A percentile compares a stretch with the other conserved stretches of the same genome.
These are phyloP conservation scores for Scaptomyza parva DNA, from an alignment of 2,888 invertebrate species.

Conservation along the genomic window DNA sequence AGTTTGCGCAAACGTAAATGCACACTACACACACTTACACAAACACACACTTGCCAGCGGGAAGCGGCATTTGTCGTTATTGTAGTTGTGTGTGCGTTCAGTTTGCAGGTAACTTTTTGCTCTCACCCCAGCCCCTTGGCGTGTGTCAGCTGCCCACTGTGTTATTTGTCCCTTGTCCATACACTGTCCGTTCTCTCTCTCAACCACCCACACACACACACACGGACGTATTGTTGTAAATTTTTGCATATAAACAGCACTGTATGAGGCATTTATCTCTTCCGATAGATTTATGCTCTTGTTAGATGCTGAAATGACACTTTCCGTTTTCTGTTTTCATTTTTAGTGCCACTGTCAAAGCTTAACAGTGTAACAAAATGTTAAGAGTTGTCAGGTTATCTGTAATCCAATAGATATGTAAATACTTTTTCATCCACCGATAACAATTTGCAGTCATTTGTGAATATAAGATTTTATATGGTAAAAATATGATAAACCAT, in stretches of 20 bases:
- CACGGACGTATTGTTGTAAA: conserved; percentile 1
- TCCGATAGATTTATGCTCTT: conserved; percentile 5
- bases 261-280: conserved; percentile 16
- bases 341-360: no score
- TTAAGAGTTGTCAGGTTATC: no score
- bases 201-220: conserved; percentile 51
- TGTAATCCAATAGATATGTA: no score
- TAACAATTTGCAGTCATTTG: no score
- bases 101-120: conserved; percentile 37
- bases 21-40: conserved; percentile 32
- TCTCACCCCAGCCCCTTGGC: conserved; percentile 25
- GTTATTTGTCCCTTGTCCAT: conserved; percentile 3
- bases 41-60: conserved; percentile 10
- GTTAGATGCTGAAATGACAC: conserved; percentile 11
- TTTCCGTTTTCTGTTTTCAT: neutral
- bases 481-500: no score
- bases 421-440: no score
- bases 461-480: no score
- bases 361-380: neutral
- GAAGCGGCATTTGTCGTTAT: conserved; percentile 17
- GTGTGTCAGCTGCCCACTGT: conserved; percentile 57
- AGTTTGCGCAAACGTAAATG: conserved; percentile 51
- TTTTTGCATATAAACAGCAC: conserved; percentile 26
- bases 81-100: conserved; percentile 26
- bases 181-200: conserved; percentile 12